Evolutionary conservation across 1,140 invertebrate species (phyloP).

Genomic region (Procambarus clarkii): DNA sequence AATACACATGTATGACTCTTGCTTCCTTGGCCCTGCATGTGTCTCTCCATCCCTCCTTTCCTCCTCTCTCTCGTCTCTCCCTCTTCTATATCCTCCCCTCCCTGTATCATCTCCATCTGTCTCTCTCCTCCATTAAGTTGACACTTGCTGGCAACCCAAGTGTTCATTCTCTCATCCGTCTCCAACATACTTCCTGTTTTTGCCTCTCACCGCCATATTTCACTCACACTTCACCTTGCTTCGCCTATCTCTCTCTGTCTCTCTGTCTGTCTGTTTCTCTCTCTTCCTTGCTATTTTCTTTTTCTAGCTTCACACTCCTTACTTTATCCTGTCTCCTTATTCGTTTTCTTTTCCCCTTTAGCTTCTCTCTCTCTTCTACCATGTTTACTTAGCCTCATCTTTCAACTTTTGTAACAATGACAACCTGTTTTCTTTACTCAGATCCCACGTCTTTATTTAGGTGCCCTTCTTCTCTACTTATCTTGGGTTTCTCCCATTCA

Average conservation of each 20-base stretch:
- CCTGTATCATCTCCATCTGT: too few relatives aligned
- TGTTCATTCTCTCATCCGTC: background rate
- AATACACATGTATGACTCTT: too few relatives aligned
- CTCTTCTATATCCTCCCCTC: too few relatives aligned
- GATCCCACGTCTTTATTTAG: too few relatives aligned
- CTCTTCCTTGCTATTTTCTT: slow-evolving; percentile 1
- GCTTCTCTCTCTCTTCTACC: too few relatives aligned
- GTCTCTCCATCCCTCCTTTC: background rate
- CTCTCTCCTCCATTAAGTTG: background rate
- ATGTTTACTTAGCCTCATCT: too few relatives aligned
- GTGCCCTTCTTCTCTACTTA: background rate
- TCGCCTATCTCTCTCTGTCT: too few relatives aligned
- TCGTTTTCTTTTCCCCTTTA: background rate
- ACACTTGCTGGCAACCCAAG: slow-evolving; percentile 1
- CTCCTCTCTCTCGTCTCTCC: background rate
- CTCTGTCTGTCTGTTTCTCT: too few relatives aligned
- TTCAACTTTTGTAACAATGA: too few relatives aligned
- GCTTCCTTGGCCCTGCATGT: too few relatives aligned
- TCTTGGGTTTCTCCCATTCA: background rate
- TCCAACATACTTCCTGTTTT: background rate
- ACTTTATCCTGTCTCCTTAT: background rate
- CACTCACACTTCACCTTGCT: background rate
- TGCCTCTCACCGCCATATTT: background rate
- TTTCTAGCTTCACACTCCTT: background rate
- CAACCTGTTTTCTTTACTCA: too few relatives aligned